phyloP scores from a whole-genome alignment of 2,113 vertebrate species.

The Megaceryle torquata region DNA sequence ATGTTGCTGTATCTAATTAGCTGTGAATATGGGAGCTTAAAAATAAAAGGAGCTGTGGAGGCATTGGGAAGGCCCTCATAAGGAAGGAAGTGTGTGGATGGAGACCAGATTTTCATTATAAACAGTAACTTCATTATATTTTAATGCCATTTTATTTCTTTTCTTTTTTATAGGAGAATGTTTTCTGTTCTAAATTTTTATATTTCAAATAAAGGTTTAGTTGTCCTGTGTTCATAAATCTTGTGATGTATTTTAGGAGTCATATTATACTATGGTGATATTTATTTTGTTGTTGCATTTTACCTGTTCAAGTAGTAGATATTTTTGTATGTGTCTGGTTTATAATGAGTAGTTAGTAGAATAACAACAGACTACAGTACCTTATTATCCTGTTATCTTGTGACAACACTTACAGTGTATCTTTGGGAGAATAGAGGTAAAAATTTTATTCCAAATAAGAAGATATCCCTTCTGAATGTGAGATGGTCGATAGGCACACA shows the following conservation, averaged over 20 bases:
- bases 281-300: constrained; percentile 55
- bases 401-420: constrained; percentile 48
- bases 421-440: constrained; percentile 45
- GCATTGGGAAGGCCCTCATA: constrained; percentile 47
- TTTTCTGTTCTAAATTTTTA: constrained; percentile 27
- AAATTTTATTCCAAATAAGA: constrained; percentile 31
- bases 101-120: constrained; percentile 57
- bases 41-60: constrained; percentile 58
- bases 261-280: background rate
- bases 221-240: background rate
- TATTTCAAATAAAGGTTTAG: constrained; percentile 45
- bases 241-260: constrained; percentile 18
- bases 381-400: constrained; percentile 67
- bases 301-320: constrained; percentile 50
- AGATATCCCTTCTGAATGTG: constrained; percentile 22
- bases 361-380: constrained; percentile 55
- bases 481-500: background rate
- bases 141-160: constrained; percentile 56
- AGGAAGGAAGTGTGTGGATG: constrained; percentile 37
- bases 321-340: constrained; percentile 41
- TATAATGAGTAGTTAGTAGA: constrained; percentile 65
- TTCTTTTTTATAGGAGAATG: constrained; percentile 49
- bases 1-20: constrained; percentile 77
- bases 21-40: constrained; percentile 69
- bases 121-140: constrained; percentile 40